phyloP scores from a whole-genome alignment of 2,113 vertebrate species.

The Rissa tridactyla region DNA sequence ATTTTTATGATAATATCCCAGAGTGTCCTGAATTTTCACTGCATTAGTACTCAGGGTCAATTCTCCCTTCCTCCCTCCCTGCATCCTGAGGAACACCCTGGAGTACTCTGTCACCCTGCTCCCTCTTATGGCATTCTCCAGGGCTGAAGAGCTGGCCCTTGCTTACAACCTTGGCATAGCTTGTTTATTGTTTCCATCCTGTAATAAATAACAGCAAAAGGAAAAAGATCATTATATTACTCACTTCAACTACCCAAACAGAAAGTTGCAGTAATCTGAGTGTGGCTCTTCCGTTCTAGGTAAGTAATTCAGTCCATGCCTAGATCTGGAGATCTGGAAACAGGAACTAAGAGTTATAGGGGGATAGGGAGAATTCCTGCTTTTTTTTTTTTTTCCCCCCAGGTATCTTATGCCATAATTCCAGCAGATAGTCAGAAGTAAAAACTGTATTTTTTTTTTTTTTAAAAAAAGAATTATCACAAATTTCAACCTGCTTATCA shows the following conservation, averaged over 20 bases:
- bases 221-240: background rate
- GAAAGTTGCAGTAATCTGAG: background rate
- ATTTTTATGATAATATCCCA: background rate
- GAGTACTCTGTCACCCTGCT: background rate
- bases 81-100: rapidly evolving
- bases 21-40: background rate
- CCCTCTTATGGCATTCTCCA: background rate
- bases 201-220: background rate
- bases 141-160: background rate
- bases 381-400: background rate
- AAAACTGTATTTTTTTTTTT: background rate
- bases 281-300: background rate
- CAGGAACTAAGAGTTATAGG: background rate
- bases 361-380: background rate
- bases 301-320: background rate
- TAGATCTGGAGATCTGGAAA: background rate
- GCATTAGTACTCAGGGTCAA: background rate
- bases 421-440: background rate
- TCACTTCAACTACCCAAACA: background rate
- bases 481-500: background rate
- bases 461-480: background rate
- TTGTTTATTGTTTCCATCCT: background rate
- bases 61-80: background rate
- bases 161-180: background rate
- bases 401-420: background rate